Conservation (phyloP, 1,140 invertebrate species). For the Leucophenga varia region DNA sequence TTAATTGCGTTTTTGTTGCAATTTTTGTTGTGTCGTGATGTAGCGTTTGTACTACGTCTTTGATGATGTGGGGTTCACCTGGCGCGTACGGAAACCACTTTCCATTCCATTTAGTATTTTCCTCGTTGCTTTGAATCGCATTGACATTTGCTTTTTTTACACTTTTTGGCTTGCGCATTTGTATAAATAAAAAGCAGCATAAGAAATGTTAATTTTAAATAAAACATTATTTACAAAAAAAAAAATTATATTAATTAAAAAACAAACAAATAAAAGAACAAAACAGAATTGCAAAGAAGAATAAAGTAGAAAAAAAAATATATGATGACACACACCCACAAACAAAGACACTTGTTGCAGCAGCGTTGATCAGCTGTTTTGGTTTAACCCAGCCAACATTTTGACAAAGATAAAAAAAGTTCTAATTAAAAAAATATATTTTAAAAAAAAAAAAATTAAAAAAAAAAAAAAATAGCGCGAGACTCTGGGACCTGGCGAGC, state of each 20-base stretch:
- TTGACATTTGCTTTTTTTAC: constrained; percentile 33
- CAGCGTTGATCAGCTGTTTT: no score
- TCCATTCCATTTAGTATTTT: constrained; percentile 22
- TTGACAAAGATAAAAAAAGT: no score
- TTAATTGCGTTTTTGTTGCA: no score
- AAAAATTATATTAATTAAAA: constrained; percentile 15
- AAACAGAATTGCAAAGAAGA: no score
- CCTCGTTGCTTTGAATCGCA: not conserved
- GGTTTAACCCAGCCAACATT: constrained; percentile 21
- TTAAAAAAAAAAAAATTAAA: no score
- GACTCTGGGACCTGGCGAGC: no score
- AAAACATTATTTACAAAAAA: constrained; percentile 17
- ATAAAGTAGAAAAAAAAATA: constrained; percentile 1
- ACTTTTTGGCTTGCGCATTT: constrained; percentile 22
- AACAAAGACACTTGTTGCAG: no score
- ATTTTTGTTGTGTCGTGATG: no score
- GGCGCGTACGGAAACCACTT: constrained; percentile 30
- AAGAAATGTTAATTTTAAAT: constrained; percentile 9
- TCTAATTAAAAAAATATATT: no score
- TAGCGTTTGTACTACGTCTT: no score
- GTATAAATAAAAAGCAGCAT: constrained; percentile 7
- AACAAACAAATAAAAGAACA: not conserved
- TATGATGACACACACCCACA: no score
- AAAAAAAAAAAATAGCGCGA: no score
- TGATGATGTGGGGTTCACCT: constrained; percentile 18